Conservation (phyloP, 1,140 invertebrate species). For the Drosophila sp. region DNA sequence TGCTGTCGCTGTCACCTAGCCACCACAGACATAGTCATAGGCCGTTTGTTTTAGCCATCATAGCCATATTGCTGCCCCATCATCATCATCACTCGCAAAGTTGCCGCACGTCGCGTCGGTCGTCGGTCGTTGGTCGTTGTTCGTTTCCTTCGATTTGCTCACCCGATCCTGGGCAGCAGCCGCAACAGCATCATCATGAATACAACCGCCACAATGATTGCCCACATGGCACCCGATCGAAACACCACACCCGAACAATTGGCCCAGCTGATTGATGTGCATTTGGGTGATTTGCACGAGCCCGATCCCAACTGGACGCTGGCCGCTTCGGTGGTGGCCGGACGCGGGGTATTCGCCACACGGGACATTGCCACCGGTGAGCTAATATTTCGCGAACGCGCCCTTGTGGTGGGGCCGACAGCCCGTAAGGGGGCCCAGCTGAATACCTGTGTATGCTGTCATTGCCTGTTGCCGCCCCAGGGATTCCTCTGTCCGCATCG, state of each 20-base stretch:
- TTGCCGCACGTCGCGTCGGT: slow-evolving; percentile 60
- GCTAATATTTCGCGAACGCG: slow-evolving; percentile 87
- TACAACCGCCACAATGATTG: slow-evolving; percentile 62
- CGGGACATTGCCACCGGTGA: slow-evolving; percentile 87
- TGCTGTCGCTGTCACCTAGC: slow-evolving; percentile 16
- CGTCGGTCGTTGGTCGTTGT: slow-evolving; percentile 21
- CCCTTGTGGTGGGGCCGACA: slow-evolving; percentile 87
- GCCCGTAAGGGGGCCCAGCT: slow-evolving; percentile 74
- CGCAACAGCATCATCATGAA: slow-evolving; percentile 18
- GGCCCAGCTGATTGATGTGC: slow-evolving; percentile 72
- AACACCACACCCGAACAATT: slow-evolving; percentile 71
- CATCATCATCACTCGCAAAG: slow-evolving; percentile 61
- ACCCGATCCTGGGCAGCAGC: slow-evolving; percentile 37
- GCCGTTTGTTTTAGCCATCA: slow-evolving; percentile 29
- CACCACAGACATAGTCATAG: slow-evolving; percentile 1
- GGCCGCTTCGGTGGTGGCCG: slow-evolving; percentile 62
- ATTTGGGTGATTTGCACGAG: slow-evolving; percentile 72
- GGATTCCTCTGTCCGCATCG: slow-evolving; percentile 82
- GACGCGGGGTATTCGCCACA: slow-evolving; percentile 87
- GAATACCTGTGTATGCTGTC: slow-evolving; percentile 77
- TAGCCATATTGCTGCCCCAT: slow-evolving; percentile 31
- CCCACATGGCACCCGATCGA: slow-evolving; percentile 69
- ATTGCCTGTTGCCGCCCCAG: slow-evolving; percentile 76
- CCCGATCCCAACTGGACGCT: slow-evolving; percentile 72
- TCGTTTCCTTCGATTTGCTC: background rate